phyloP scores from a whole-genome alignment of 2,113 vertebrate species.

The Etheostoma cragini region DNA sequence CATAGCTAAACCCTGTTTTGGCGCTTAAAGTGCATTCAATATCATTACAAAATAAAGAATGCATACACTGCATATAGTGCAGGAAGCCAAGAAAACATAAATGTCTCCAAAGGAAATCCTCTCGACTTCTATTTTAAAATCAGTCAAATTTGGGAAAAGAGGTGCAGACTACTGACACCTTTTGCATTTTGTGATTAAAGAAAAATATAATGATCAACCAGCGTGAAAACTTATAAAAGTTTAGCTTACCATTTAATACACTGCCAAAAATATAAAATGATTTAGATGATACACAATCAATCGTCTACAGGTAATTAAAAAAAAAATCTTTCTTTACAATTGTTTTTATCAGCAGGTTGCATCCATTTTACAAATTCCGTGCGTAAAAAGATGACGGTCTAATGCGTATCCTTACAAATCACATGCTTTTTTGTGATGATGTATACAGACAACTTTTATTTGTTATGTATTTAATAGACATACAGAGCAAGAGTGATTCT shows the following conservation, averaged over 20 bases:
- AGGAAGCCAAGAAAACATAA: neutral
- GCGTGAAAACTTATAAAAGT: neutral
- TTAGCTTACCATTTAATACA: neutral
- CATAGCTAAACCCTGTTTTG: neutral
- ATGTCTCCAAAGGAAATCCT: neutral
- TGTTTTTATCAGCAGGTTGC: neutral
- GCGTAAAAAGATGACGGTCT: constrained; percentile 20
- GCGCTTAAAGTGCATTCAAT: neutral
- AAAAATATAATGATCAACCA: neutral
- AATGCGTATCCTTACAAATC: neutral
- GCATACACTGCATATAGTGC: neutral
- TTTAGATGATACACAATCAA: constrained; percentile 7
- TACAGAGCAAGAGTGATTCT: neutral
- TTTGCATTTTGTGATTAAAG: neutral
- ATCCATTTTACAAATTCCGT: constrained; percentile 42
- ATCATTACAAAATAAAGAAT: constrained; percentile 4
- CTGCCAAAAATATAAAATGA: neutral
- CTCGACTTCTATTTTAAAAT: neutral
- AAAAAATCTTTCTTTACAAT: constrained; percentile 59
- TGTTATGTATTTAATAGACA: neutral
- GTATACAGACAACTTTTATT: neutral
- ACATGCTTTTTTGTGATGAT: constrained; percentile 19
- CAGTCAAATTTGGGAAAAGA: neutral
- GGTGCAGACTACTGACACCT: neutral
- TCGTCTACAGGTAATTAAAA: neutral